Conservation (phyloP, 2,888 invertebrate species). For the Cremastinae sp. region DNA sequence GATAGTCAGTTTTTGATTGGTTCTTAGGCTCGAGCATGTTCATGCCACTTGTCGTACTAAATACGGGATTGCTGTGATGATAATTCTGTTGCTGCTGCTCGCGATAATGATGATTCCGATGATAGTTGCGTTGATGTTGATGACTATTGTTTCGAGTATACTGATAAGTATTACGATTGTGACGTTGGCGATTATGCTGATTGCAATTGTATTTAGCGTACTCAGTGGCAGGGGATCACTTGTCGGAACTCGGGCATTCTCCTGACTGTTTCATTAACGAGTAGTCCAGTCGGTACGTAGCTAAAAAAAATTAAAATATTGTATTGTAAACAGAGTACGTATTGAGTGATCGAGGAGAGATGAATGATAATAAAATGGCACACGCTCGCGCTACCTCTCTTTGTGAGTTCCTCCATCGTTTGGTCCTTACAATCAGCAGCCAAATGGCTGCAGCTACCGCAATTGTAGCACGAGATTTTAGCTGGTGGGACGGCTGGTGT, state of each 20-base stretch:
- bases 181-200: conserved; percentile 61
- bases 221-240: conserved; percentile 79
- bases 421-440: conserved; percentile 94
- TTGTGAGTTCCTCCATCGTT: conserved; percentile 95
- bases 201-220: conserved; percentile 62
- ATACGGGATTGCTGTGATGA: conserved; percentile 45
- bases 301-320: conserved; percentile 72
- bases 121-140: conserved; percentile 65
- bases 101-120: conserved; percentile 20
- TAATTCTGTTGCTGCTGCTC: conserved; percentile 38
- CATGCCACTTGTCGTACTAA: conserved; percentile 61
- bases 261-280: conserved; percentile 79
- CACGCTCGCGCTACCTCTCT: conserved; percentile 71
- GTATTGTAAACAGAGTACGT: background rate
- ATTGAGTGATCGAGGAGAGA: background rate
- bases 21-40: conserved; percentile 58
- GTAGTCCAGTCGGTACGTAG: conserved; percentile 80
- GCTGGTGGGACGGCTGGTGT: conserved; percentile 82
- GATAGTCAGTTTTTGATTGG: conserved; percentile 68
- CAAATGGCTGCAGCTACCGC: conserved; percentile 91
- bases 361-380: background rate
- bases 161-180: conserved; percentile 65
- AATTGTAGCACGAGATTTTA: conserved; percentile 93
- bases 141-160: conserved; percentile 61
- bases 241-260: conserved; percentile 79